Conservation (phyloP, 2,888 invertebrate genomes). For the Thymelicus lineola region DNA sequence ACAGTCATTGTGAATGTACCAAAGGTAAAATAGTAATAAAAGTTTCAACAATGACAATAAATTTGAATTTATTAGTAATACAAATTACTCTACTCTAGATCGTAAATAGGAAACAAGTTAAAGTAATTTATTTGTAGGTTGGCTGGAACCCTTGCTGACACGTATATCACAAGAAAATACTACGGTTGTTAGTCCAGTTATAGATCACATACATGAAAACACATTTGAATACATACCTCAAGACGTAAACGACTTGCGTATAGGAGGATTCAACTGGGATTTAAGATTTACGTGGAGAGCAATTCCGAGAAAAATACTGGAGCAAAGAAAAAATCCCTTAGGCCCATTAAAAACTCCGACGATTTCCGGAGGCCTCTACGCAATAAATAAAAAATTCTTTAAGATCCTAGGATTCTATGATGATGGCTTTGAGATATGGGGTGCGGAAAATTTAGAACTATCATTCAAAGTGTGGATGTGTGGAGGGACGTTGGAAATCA, state of each 20-base stretch:
- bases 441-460: slow-evolving; percentile 97
- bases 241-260: slow-evolving; percentile 90
- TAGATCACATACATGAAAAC: slow-evolving; percentile 95
- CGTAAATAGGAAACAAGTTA: no score
- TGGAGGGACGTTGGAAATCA: slow-evolving; percentile 97
- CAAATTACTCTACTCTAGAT: no score
- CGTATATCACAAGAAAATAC: slow-evolving; percentile 90
- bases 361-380: slow-evolving; percentile 98
- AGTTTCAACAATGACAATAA: background rate
- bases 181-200: slow-evolving; percentile 95
- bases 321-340: slow-evolving; percentile 89
- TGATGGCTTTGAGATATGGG: slow-evolving; percentile 99
- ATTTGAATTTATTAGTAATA: no score
- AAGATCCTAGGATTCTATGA: slow-evolving; percentile 97
- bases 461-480: slow-evolving; percentile 99
- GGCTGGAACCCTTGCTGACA: slow-evolving; percentile 95
- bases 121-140: slow-evolving; percentile 82
- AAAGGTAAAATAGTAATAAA: slow-evolving; percentile 78
- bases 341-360: slow-evolving; percentile 97
- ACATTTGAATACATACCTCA: slow-evolving; percentile 94
- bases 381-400: slow-evolving; percentile 96
- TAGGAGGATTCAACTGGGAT: slow-evolving; percentile 96
- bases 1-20: slow-evolving; percentile 98
- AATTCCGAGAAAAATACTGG: slow-evolving; percentile 92
- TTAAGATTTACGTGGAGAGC: slow-evolving; percentile 98